Evolutionary conservation across 2,797 vertebrate species (phyloP).

Genomic region (Cottoperca gobio): DNA sequence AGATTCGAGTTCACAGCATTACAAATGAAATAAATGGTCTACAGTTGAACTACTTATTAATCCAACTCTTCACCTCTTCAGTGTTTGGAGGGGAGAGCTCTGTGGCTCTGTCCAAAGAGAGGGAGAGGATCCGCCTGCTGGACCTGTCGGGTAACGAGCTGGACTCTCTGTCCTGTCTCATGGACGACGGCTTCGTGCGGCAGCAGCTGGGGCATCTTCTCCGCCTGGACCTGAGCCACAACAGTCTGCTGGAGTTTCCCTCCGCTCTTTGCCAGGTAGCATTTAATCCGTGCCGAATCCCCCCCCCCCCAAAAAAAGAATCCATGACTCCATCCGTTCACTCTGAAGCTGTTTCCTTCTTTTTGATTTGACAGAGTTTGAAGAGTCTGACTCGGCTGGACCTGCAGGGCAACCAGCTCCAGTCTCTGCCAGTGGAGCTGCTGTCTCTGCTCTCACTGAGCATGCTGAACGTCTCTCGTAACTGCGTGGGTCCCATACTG

Average conservation of each 20-base stretch:
- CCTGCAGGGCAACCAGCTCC: slow-evolving; percentile 92
- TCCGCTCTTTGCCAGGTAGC: slow-evolving; percentile 89
- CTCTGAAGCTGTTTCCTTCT: background rate
- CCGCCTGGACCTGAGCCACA: slow-evolving; percentile 93
- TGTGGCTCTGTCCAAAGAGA: slow-evolving; percentile 82
- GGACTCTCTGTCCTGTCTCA: slow-evolving; percentile 87
- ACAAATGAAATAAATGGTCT: too few species aligned
- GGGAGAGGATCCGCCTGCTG: slow-evolving; percentile 90
- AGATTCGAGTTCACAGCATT: too few species aligned
- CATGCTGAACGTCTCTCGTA: slow-evolving; percentile 91
- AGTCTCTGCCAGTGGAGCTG: slow-evolving; percentile 86
- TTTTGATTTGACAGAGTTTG: slow-evolving; percentile 83
- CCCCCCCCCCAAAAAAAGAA: background rate
- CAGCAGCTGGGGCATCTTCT: slow-evolving; percentile 88
- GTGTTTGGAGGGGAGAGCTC: slow-evolving; percentile 80
- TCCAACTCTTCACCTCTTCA: slow-evolving; percentile 50
- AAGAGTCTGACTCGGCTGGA: slow-evolving; percentile 91
- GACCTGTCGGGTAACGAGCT: slow-evolving; percentile 96
- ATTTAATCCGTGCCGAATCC: background rate
- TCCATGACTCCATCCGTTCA: too few species aligned
- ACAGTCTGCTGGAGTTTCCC: slow-evolving; percentile 88
- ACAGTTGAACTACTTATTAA: too few species aligned
- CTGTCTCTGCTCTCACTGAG: slow-evolving; percentile 88
- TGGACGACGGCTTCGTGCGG: slow-evolving; percentile 82
- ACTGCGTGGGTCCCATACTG: slow-evolving; percentile 89